phyloP scores from a whole-genome alignment of 2,113 vertebrate genomes.

The Nerophis ophidion region DNA sequence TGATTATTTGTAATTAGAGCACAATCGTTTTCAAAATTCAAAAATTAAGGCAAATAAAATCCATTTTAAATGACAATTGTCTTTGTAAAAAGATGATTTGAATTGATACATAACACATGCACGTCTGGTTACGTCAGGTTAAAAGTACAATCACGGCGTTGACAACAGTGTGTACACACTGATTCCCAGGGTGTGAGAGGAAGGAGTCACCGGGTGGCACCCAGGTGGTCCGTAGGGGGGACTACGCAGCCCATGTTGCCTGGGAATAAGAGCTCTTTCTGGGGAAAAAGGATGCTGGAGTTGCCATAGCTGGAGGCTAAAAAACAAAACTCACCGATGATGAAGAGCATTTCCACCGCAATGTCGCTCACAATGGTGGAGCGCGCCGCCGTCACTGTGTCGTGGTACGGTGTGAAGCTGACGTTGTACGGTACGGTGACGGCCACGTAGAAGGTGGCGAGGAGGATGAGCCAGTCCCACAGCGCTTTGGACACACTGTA shows the following conservation, averaged over 20 bases:
- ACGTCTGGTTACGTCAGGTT: too few species aligned
- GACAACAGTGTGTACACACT: conserved; percentile 1
- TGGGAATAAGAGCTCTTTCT: neutral
- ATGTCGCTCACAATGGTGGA: conserved; percentile 91
- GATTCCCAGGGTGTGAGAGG: neutral
- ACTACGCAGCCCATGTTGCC: conserved; percentile 13
- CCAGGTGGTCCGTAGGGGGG: conserved; percentile 2
- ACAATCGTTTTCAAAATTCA: too few species aligned
- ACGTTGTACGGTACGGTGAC: conserved; percentile 94
- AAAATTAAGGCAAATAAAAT: neutral
- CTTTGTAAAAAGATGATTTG: neutral
- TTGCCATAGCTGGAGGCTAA: conserved; percentile 1
- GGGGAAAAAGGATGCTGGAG: conserved; percentile 4
- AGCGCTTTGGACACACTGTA: conserved; percentile 91
- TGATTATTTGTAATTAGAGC: too few species aligned
- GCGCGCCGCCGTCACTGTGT: conserved; percentile 73
- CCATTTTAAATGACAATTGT: neutral
- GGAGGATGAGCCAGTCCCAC: conserved; percentile 95
- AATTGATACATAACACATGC: too few species aligned
- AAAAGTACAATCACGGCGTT: too few species aligned
- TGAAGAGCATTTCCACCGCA: conserved; percentile 93
- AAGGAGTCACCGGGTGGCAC: conserved; percentile 1
- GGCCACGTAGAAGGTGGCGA: conserved; percentile 95
- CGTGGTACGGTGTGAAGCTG: conserved; percentile 84
- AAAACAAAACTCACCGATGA: conserved; percentile 75